A percentile compares a stretch with the other conserved stretches of the same genome.
Conservation (phyloP, 2,113 vertebrate species). For the Gadus macrocephalus region DNA sequence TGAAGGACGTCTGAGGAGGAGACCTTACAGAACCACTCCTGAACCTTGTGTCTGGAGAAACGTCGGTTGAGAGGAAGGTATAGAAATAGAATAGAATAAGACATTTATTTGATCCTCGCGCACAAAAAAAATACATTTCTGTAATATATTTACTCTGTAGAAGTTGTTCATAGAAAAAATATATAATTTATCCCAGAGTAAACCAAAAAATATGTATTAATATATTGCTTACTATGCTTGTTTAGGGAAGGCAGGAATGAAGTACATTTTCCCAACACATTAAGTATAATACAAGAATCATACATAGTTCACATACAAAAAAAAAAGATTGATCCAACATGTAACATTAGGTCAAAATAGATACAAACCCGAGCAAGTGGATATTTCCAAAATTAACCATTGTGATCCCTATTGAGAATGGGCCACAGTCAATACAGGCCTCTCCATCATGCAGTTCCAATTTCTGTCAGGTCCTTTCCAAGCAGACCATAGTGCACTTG, state of each 20-base stretch:
- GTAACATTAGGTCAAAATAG: slow-evolving; percentile 43
- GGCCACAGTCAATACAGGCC: neutral
- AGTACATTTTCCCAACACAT: slow-evolving; percentile 33
- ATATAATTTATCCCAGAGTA: slow-evolving; percentile 7
- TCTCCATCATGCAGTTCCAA: too few species aligned
- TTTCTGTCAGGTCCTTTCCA: too few species aligned
- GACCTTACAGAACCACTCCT: too few species aligned
- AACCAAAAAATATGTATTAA: slow-evolving; percentile 6
- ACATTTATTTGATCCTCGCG: neutral
- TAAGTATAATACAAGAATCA: slow-evolving; percentile 28
- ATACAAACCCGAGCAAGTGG: slow-evolving; percentile 38
- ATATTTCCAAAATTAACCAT: slow-evolving; percentile 16
- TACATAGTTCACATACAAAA: slow-evolving; percentile 25
- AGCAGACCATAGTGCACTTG: too few species aligned
- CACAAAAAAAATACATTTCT: neutral
- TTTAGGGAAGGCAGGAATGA: slow-evolving; percentile 25
- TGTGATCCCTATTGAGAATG: neutral
- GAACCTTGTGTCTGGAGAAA: too few species aligned
- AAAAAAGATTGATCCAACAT: slow-evolving; percentile 31
- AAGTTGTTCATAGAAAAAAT: neutral
- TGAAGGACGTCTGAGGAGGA: too few species aligned
- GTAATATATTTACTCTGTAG: neutral
- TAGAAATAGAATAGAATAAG: slow-evolving; percentile 15
- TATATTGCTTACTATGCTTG: slow-evolving; percentile 33
- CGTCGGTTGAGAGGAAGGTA: too few species aligned